A percentile compares a stretch with the other conserved stretches of the same genome.
Evolutionary conservation across 2,113 vertebrate genomes (phyloP).

Genomic region (Phrynosoma platyrhinos): DNA sequence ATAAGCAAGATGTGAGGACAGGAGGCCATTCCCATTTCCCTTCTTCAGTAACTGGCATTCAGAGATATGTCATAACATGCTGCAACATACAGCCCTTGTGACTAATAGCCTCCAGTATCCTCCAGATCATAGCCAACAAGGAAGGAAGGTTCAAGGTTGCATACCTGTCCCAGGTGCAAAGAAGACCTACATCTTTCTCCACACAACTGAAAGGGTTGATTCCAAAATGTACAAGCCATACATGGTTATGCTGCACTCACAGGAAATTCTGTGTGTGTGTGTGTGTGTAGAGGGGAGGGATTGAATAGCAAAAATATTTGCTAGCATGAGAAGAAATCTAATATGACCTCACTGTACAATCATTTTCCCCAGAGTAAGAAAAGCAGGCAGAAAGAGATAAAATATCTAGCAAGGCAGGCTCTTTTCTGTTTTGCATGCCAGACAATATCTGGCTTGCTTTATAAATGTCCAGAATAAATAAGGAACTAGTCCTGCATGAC

Average conservation of each 20-base stretch:
- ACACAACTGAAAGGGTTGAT: not conserved
- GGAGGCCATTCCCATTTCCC: no score
- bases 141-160: not conserved
- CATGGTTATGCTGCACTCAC: not conserved
- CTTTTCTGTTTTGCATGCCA: constrained; percentile 61
- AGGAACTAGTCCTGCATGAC: constrained; percentile 43
- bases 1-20: no score
- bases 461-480: constrained; percentile 56
- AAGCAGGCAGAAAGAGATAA: constrained; percentile 70
- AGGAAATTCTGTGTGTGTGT: not conserved
- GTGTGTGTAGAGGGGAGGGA: not conserved
- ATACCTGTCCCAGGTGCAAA: not conserved
- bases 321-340: constrained; percentile 5
- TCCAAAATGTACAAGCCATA: not conserved
- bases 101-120: not conserved
- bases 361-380: constrained; percentile 72
- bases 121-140: not conserved
- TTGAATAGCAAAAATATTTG: not conserved
- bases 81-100: not conserved
- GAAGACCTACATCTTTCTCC: not conserved
- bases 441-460: constrained; percentile 66
- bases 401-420: constrained; percentile 66
- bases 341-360: constrained; percentile 40
- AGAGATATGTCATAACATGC: not conserved
- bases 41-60: not conserved